phyloP scores from a whole-genome alignment of 2,797 vertebrate genomes.

The Trichosurus vulpecula region DNA sequence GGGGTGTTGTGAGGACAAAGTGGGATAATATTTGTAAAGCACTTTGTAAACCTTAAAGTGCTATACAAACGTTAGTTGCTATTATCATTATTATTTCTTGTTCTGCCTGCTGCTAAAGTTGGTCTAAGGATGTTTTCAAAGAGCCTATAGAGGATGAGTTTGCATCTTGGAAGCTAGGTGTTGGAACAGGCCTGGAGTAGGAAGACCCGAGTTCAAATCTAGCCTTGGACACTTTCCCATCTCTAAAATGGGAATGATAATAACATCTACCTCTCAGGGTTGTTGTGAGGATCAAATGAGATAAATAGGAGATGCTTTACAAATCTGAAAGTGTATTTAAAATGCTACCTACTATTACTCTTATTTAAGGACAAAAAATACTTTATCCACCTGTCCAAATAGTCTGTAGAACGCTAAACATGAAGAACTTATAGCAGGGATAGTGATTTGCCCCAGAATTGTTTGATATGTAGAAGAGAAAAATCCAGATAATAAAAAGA shows the following conservation, averaged over 20 bases:
- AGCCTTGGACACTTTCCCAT: neutral
- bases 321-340: neutral
- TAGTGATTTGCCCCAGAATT: neutral
- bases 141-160: neutral
- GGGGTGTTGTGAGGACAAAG: neutral
- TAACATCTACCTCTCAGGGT: neutral
- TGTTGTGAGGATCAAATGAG: neutral
- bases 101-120: neutral
- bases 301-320: neutral
- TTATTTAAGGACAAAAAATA: neutral
- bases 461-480: neutral
- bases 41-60: neutral
- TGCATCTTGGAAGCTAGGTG: neutral
- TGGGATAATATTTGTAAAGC: neutral
- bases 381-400: neutral
- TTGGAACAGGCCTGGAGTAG: neutral
- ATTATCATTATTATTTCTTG: neutral
- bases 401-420: neutral
- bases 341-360: neutral
- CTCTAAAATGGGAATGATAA: neutral
- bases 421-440: neutral
- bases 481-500: neutral
- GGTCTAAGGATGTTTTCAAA: neutral
- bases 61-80: neutral
- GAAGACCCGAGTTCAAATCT: neutral